These are phyloP conservation scores for Aptenodytes patagonicus DNA, from an alignment of 2,113 vertebrate species.

Conservation along the genomic window DNA sequence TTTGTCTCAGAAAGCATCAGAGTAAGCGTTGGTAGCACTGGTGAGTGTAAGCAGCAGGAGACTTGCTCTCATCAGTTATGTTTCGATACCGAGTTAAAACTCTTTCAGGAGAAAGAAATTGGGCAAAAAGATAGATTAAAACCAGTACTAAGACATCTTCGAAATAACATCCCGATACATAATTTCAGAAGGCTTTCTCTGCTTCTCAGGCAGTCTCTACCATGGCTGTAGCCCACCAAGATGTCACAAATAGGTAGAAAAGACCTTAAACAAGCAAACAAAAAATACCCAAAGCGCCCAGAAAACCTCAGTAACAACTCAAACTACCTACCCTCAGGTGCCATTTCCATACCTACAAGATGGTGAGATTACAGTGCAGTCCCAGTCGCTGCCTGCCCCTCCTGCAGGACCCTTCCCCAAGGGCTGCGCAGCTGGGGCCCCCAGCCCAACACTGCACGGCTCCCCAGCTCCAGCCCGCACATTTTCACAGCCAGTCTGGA, in stretches of 20 bases:
- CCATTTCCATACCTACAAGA: not conserved
- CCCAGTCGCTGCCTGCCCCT: not conserved
- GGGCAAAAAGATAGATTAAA: not conserved
- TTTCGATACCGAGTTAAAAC: not conserved
- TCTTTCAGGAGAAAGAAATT: not conserved
- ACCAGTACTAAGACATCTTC: not conserved
- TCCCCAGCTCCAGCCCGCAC: not conserved
- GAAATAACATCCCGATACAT: accelerated
- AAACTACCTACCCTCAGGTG: accelerated
- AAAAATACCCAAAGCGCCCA: not conserved
- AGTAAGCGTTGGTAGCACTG: accelerated
- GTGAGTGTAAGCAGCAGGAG: not conserved
- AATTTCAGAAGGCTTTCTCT: not conserved
- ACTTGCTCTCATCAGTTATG: not conserved
- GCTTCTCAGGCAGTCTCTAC: not conserved
- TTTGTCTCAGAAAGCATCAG: not conserved
- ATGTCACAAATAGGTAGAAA: not conserved
- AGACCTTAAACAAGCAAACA: not conserved
- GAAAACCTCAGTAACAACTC: accelerated
- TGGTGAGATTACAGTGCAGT: accelerated
- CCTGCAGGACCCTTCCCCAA: not conserved
- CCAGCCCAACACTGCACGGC: not conserved
- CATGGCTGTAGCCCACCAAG: not conserved
- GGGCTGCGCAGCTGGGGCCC: not conserved
- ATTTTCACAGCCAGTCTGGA: accelerated